These are phyloP conservation scores for Condylura cristata DNA, from an alignment of 2,113 vertebrate species.

Conservation along the genomic window DNA sequence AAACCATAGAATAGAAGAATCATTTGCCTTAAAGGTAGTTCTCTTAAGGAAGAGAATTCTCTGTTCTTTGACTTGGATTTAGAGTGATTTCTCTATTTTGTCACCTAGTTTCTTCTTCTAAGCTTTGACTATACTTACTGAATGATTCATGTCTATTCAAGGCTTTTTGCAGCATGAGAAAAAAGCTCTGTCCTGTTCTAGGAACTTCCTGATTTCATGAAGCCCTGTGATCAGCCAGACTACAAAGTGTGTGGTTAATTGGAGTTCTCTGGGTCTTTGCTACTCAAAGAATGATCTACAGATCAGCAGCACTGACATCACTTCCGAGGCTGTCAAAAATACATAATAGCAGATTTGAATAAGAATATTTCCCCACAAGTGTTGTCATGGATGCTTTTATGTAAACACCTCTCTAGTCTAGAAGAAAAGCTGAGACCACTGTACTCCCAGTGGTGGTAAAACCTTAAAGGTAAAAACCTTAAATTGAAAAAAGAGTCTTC, in stretches of 20 bases:
- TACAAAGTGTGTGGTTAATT: neutral
- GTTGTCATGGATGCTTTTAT: neutral
- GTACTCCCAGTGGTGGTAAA: too few relatives aligned
- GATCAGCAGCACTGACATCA: neutral
- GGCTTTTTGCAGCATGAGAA: neutral
- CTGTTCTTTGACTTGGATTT: neutral
- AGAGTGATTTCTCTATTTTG: neutral
- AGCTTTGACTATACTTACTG: neutral
- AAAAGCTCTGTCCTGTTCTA: neutral
- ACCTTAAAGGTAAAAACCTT: neutral
- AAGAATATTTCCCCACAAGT: neutral
- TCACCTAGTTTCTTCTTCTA: neutral
- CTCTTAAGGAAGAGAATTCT: neutral
- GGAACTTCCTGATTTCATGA: neutral
- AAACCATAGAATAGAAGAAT: neutral
- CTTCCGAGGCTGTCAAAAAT: neutral
- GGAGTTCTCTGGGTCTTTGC: neutral
- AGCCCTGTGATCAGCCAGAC: neutral
- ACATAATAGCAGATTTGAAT: neutral
- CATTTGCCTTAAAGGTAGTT: neutral
- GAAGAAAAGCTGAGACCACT: neutral
- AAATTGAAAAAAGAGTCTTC: neutral
- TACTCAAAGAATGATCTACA: neutral
- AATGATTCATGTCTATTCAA: conserved; percentile 13
- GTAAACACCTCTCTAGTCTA: neutral